phyloP scores from a whole-genome alignment of 2,797 vertebrate species.

The Microctenopoma steveboyesi region DNA sequence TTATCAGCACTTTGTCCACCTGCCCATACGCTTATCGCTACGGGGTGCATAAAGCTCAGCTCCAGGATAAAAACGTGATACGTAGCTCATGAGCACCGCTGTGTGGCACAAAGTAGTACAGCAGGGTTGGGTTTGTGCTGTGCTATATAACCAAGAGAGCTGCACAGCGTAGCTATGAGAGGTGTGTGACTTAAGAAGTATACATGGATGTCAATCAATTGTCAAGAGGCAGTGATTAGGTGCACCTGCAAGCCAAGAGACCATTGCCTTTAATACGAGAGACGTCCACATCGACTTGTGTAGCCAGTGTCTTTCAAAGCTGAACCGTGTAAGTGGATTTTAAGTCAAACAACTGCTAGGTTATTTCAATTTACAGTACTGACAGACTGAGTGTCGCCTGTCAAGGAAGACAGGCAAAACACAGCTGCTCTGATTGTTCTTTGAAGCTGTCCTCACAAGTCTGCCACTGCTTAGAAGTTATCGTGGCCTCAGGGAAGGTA shows the following conservation, averaged over 20 bases:
- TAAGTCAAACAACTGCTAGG: slow-evolving; percentile 19
- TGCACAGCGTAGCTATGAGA: neutral
- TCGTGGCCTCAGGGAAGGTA: slow-evolving; percentile 72
- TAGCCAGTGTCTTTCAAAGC: slow-evolving; percentile 21
- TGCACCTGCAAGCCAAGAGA: neutral
- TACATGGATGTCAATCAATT: slow-evolving; percentile 8
- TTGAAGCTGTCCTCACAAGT: slow-evolving; percentile 69
- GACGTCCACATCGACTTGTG: neutral
- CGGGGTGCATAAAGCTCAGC: slow-evolving; percentile 6
- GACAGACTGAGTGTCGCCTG: slow-evolving; percentile 20
- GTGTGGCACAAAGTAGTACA: slow-evolving; percentile 53
- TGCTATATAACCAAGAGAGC: slow-evolving; percentile 9
- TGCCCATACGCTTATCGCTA: slow-evolving; percentile 1
- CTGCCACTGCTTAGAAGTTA: slow-evolving; percentile 42
- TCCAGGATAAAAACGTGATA: neutral
- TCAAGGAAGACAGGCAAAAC: slow-evolving; percentile 14
- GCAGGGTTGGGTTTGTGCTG: slow-evolving; percentile 23
- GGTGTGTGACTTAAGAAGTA: neutral
- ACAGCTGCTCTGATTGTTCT: slow-evolving; percentile 22
- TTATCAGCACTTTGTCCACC: slow-evolving; percentile 37
- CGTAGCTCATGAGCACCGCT: slow-evolving; percentile 63
- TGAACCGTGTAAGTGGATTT: slow-evolving; percentile 30
- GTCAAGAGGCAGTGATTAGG: neutral
- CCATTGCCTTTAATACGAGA: slow-evolving; percentile 1
- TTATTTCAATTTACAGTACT: neutral